Evolutionary conservation across 1,140 invertebrate species (phyloP).

Genomic region (Drosophila azteca): DNA sequence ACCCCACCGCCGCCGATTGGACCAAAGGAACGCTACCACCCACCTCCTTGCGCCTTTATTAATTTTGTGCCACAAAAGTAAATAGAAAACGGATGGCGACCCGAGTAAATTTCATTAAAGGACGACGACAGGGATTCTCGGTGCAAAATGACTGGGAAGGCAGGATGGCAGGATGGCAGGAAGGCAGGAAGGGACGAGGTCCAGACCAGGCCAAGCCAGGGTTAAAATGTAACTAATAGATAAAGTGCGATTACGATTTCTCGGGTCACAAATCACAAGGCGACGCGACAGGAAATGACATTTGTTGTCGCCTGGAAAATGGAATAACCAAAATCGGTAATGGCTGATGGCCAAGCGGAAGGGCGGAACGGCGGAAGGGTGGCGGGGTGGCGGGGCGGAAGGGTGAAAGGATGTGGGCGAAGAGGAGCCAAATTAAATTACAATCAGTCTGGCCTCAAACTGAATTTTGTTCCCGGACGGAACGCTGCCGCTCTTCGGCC

Average conservation of each 20-base stretch:
- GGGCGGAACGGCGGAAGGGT: conserved; percentile 12
- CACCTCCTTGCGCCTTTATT: conserved; percentile 61
- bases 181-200: conserved; percentile 21
- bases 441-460: conserved; percentile 75
- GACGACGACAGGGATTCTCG: conserved; percentile 12
- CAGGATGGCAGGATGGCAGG: conserved; percentile 21
- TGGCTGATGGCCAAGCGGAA: conserved; percentile 16
- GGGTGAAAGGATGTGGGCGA: conserved; percentile 11
- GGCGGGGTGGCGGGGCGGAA: too few relatives aligned
- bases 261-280: conserved; percentile 70
- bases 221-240: conserved; percentile 67
- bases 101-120: conserved; percentile 79
- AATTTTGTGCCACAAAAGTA: conserved; percentile 76
- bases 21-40: background rate
- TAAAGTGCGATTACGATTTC: conserved; percentile 74
- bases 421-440: conserved; percentile 65
- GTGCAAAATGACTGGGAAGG: background rate
- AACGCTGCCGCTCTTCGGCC: background rate
- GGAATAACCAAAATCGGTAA: conserved; percentile 72
- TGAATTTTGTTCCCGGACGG: conserved; percentile 40
- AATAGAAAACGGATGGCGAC: conserved; percentile 63
- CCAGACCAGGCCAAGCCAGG: conserved; percentile 7
- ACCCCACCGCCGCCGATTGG: conserved; percentile 30
- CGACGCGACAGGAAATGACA: conserved; percentile 66
- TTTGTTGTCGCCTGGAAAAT: conserved; percentile 76